Evolutionary conservation across 2,113 vertebrate species (phyloP).

Genomic region (Eudorcas thomsonii): DNA sequence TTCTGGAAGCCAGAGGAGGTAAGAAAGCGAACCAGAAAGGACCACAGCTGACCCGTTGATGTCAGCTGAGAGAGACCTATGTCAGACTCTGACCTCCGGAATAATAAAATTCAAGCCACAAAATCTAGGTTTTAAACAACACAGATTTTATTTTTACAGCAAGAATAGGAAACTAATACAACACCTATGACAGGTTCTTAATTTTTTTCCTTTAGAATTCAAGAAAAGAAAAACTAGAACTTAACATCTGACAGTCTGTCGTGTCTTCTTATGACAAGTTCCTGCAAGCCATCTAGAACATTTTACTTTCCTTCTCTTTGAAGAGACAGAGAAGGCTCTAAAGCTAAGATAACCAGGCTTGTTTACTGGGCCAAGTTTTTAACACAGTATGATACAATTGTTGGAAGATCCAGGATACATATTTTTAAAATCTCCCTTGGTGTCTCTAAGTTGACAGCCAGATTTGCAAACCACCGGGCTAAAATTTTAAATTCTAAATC

Average conservation of each 20-base stretch:
- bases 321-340: not conserved
- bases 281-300: not conserved
- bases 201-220: not conserved
- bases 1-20: not conserved
- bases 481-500: conserved; percentile 50
- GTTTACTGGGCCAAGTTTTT: not conserved
- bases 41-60: not conserved
- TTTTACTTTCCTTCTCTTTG: conserved; percentile 17
- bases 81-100: not conserved
- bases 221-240: conserved; percentile 24
- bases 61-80: not conserved
- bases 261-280: not conserved
- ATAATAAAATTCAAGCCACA: not conserved
- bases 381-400: not conserved
- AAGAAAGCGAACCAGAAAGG: not conserved
- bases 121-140: not conserved
- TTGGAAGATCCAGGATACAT: not conserved
- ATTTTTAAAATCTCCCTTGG: not conserved
- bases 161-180: conserved; percentile 31
- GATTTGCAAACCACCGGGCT: conserved; percentile 28
- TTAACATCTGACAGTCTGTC: not conserved
- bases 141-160: not conserved
- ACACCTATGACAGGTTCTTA: not conserved
- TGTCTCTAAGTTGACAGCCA: not conserved
- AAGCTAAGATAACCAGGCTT: not conserved